A percentile compares a stretch with the other conserved stretches of the same genome.
Evolutionary conservation across 2,888 invertebrate genomes (phyloP).

Genomic region (Apodemia zela): DNA sequence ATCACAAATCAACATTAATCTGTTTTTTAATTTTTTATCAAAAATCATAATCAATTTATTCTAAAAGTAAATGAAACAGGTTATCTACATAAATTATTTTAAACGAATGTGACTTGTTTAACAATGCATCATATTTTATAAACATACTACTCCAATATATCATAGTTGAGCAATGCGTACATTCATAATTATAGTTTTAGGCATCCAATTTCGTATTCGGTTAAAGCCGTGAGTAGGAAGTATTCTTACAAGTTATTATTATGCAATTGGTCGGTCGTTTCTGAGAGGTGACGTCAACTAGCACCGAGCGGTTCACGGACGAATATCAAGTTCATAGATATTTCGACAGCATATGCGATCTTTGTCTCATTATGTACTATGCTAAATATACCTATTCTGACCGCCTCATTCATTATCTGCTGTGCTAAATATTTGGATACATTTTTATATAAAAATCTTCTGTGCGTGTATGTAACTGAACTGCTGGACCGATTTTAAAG

Average conservation of each 20-base stretch:
- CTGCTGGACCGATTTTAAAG: no score
- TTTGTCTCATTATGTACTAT: constrained; percentile 19
- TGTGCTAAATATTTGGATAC: neutral
- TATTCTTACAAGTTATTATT: constrained; percentile 42
- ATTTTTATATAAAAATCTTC: neutral
- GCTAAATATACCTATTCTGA: constrained; percentile 5
- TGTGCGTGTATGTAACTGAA: no score
- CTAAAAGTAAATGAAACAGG: no score
- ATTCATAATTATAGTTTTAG: constrained; percentile 16
- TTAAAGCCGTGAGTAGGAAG: constrained; percentile 22
- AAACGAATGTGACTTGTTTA: no score
- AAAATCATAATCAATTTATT: no score
- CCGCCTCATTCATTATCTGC: neutral
- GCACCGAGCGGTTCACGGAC: constrained; percentile 56
- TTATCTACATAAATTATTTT: no score
- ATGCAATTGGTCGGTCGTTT: constrained; percentile 65
- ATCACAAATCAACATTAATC: no score
- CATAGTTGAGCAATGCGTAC: constrained; percentile 2
- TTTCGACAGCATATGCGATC: constrained; percentile 22
- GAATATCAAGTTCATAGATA: constrained; percentile 53
- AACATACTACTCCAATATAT: neutral
- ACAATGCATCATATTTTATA: no score
- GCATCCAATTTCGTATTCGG: constrained; percentile 37
- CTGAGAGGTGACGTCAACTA: constrained; percentile 56
- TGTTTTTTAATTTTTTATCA: no score